These are phyloP conservation scores for Nebria ingens DNA, from an alignment of 1,140 invertebrate species.

Conservation along the genomic window DNA sequence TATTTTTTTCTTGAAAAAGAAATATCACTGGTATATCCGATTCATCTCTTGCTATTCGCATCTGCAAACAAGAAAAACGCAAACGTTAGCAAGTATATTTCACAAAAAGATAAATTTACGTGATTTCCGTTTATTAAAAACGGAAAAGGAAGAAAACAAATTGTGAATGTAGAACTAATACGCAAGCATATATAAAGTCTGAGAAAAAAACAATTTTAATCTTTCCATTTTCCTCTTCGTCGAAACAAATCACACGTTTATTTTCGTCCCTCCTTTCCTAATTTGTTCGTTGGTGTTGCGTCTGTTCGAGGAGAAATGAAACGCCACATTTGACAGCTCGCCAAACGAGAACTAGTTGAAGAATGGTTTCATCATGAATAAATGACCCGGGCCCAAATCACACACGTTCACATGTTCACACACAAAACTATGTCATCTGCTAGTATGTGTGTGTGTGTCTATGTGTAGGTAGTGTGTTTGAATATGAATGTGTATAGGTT, in stretches of 20 bases:
- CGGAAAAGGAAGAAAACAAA: no score
- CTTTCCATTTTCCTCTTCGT: no score
- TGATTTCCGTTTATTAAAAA: background rate
- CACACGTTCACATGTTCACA: no score
- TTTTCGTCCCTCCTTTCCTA: background rate
- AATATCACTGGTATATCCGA: background rate
- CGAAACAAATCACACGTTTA: background rate
- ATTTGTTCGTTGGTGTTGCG: no score
- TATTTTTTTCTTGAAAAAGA: background rate
- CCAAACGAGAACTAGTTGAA: background rate
- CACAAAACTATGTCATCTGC: no score
- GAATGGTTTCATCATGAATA: background rate
- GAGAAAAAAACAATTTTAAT: no score
- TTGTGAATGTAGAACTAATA: no score
- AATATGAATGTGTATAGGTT: no score
- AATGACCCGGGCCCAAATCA: background rate
- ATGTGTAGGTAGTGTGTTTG: no score
- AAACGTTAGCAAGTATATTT: background rate
- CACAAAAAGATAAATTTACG: background rate
- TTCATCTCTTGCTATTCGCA: background rate
- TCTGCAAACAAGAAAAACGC: background rate
- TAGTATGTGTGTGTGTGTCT: no score
- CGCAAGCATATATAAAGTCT: no score
- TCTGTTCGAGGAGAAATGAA: background rate
- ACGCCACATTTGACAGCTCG: background rate